Percentiles rank a stretch among this genome's conserved stretches.
phyloP scores from a whole-genome alignment of 35 echinoderm and acorn worm genomes.

The Ophiothrix spiculata region DNA sequence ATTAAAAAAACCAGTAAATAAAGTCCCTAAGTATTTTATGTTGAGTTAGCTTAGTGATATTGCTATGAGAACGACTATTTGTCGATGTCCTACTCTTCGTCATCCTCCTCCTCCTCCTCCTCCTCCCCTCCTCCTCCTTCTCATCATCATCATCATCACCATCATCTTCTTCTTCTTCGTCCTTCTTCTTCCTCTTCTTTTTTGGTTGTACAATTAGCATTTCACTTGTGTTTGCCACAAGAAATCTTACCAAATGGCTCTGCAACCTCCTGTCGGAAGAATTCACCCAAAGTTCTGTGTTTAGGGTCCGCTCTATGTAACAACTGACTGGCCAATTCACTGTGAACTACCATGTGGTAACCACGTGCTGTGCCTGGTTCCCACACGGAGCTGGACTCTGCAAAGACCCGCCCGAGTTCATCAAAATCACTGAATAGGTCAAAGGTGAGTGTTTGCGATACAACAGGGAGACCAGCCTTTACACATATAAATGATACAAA shows the following conservation, averaged over 20 bases:
- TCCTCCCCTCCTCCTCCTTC: neutral
- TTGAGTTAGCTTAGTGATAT: neutral
- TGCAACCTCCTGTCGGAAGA: constrained; percentile 82
- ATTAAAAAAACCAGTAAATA: neutral
- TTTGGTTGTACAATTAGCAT: no score
- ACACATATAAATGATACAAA: no score
- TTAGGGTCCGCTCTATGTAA: constrained; percentile 64
- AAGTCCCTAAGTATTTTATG: neutral
- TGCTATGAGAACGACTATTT: neutral
- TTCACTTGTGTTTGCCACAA: no score
- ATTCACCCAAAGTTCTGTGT: constrained; percentile 61
- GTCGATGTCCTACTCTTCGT: neutral
- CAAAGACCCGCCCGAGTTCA: constrained; percentile 36
- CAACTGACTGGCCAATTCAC: constrained; percentile 45
- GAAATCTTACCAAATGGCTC: constrained; percentile 85
- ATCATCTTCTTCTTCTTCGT: neutral
- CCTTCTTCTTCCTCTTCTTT: no score
- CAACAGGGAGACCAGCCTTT: constrained; percentile 77
- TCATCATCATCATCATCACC: neutral
- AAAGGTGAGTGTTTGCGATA: constrained; percentile 9
- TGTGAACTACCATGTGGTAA: constrained; percentile 61
- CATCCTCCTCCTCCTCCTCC: neutral
- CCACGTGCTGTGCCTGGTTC: constrained; percentile 76
- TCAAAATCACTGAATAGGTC: constrained; percentile 47
- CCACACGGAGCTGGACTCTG: constrained; percentile 49